These are phyloP conservation scores for Phycodurus eques DNA, from an alignment of 2,113 vertebrate genomes.

Conservation along the genomic window DNA sequence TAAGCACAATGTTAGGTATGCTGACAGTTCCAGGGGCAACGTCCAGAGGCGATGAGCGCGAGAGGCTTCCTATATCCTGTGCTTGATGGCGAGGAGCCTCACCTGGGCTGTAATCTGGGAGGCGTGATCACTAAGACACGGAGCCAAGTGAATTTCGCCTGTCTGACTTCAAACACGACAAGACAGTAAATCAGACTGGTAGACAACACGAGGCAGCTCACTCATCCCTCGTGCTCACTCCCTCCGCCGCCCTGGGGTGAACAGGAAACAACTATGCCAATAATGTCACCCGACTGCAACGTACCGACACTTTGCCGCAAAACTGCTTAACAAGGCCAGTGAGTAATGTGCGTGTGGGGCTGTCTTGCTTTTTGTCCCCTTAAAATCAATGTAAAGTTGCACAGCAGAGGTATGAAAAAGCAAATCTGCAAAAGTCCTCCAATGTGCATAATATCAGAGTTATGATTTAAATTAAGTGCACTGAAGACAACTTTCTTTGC, in stretches of 20 bases:
- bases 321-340: constrained; percentile 25
- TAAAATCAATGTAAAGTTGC: not conserved
- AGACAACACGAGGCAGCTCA: constrained; percentile 76
- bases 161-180: constrained; percentile 89
- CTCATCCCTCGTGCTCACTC: constrained; percentile 76
- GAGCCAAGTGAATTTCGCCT: constrained; percentile 89
- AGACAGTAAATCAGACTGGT: constrained; percentile 88
- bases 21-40: constrained; percentile 23
- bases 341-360: not conserved
- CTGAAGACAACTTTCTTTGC: not conserved
- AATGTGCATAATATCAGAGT: not conserved
- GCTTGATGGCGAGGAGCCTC: constrained; percentile 83
- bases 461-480: too few species aligned
- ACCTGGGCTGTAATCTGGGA: constrained; percentile 90
- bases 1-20: not conserved
- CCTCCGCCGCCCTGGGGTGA: constrained; percentile 70
- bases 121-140: constrained; percentile 87
- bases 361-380: not conserved
- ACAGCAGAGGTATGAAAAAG: not conserved
- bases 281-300: constrained; percentile 74
- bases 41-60: constrained; percentile 68
- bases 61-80: constrained; percentile 84
- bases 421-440: not conserved
- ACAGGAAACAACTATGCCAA: constrained; percentile 76
- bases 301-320: constrained; percentile 32